Conservation (phyloP, 35 echinoderm and acorn worm species). For the Apostichopus japonicus region DNA sequence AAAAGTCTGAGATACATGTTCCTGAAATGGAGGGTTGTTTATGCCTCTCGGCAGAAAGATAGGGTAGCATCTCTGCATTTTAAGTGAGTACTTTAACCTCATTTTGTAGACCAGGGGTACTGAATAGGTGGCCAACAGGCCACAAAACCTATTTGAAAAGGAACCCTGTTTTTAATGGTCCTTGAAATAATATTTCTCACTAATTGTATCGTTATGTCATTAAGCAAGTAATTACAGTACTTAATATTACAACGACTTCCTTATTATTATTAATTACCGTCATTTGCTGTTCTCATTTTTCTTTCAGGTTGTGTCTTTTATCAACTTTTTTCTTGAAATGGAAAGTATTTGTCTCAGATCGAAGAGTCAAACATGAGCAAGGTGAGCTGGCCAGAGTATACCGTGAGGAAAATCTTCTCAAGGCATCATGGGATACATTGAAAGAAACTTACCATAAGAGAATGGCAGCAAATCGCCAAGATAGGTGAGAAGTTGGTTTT, state of each 20-base stretch:
- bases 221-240: no score
- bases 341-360: constrained; percentile 47
- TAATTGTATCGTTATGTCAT: no score
- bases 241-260: no score
- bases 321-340: constrained; percentile 15
- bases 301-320: constrained; percentile 28
- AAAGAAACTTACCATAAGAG: background rate
- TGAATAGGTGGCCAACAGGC: no score
- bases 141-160: no score
- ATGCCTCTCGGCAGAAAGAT: background rate
- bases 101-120: no score
- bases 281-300: background rate
- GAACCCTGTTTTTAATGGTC: no score
- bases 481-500: constrained; percentile 6
- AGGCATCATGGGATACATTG: constrained; percentile 27
- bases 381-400: constrained; percentile 19
- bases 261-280: background rate
- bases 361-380: background rate
- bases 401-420: background rate
- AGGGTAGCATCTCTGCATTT: background rate
- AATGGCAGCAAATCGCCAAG: background rate
- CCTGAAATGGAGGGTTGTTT: background rate
- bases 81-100: background rate
- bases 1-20: background rate
- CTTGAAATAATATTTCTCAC: no score